These are phyloP conservation scores for Epizoanthus illoricatus DNA, from an alignment of 92 coral and sea anemone genomes.

Conservation along the genomic window DNA sequence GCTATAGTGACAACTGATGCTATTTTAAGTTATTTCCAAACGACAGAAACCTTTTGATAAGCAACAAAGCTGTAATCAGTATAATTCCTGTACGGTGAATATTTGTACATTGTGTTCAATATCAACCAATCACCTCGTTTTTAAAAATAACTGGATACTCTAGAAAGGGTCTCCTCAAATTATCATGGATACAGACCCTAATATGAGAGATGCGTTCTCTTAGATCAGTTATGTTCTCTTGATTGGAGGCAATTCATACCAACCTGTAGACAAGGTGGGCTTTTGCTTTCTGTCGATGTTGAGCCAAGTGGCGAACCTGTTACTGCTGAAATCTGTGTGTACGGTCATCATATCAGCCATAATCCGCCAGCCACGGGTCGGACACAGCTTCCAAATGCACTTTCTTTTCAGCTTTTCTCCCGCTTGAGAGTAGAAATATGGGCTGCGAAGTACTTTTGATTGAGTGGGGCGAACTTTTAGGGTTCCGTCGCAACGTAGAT, in stretches of 20 bases:
- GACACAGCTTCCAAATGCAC: conserved; percentile 35
- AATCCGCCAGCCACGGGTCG: conserved; percentile 21
- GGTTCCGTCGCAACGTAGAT: conserved; percentile 9
- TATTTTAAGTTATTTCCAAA: no score
- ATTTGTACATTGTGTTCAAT: no score
- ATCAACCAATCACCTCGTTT: no score
- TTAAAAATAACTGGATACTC: no score
- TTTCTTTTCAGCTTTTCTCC: conserved; percentile 13
- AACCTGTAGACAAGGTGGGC: conserved; percentile 25
- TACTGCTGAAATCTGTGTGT: conserved; percentile 21
- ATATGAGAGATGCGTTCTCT: not conserved
- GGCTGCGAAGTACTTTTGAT: conserved; percentile 32
- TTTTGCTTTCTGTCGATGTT: conserved; percentile 23
- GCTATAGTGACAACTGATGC: no score
- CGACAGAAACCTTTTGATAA: no score
- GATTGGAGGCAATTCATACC: not conserved
- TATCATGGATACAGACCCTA: no score
- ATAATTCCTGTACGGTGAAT: no score
- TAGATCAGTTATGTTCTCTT: not conserved
- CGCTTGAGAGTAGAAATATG: conserved; percentile 32
- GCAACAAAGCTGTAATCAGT: no score
- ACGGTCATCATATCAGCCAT: conserved; percentile 27
- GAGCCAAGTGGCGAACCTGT: conserved; percentile 23
- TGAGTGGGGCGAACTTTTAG: conserved; percentile 24
- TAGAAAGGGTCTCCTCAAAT: no score